Conservation (phyloP, 2,797 vertebrate genomes). For the Eptatretus atami region DNA sequence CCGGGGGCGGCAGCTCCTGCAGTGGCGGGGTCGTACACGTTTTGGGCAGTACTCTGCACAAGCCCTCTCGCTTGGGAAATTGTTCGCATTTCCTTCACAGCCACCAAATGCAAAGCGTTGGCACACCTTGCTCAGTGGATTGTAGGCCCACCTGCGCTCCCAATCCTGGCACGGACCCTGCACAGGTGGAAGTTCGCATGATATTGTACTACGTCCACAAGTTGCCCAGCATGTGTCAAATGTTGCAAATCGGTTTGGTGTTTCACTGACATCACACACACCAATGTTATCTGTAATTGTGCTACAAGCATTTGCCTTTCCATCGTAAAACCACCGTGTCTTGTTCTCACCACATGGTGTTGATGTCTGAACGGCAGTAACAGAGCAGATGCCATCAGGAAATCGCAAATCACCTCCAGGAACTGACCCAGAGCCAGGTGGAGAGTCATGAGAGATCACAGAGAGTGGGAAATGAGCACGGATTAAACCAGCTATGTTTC, state of each 20-base stretch:
- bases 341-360: constrained; percentile 46
- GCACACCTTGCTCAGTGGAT: constrained; percentile 35
- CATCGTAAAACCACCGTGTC: constrained; percentile 53
- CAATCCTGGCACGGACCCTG: constrained; percentile 58
- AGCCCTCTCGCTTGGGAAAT: constrained; percentile 36
- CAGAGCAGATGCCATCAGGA: constrained; percentile 16
- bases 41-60: constrained; percentile 53
- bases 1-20: constrained; percentile 34
- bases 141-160: constrained; percentile 77
- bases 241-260: constrained; percentile 37
- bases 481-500: constrained; percentile 40
- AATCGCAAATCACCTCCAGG: constrained; percentile 33
- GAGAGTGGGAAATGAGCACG: constrained; percentile 59
- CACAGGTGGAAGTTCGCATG: constrained; percentile 44
- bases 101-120: constrained; percentile 53
- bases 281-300: constrained; percentile 25
- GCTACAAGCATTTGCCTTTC: constrained; percentile 44
- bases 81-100: constrained; percentile 65
- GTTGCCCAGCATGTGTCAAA: constrained; percentile 48
- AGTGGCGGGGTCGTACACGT: constrained; percentile 20
- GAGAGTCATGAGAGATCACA: constrained; percentile 26
- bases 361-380: neutral
- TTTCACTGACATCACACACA: constrained; percentile 29
- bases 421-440: constrained; percentile 7
- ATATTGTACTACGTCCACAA: constrained; percentile 28